Conservation (phyloP, 2,888 invertebrate species). For the Ellobium chinense region DNA sequence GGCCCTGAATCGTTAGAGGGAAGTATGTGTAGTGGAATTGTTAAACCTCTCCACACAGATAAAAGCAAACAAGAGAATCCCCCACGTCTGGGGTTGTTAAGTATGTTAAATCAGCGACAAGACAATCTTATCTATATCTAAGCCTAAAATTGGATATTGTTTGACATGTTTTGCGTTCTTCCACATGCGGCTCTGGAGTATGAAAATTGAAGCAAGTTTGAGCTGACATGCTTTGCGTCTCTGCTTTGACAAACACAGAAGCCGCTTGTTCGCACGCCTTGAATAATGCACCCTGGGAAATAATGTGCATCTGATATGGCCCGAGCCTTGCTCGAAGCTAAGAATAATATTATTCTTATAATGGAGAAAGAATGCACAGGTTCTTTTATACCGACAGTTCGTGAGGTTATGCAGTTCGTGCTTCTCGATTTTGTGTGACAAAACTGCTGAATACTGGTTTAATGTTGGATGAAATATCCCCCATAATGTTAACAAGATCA, state of each 20-base stretch:
- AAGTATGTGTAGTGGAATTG: no score
- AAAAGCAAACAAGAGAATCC: no score
- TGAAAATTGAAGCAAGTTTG: no score
- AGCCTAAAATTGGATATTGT: no score
- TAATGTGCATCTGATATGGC: not conserved
- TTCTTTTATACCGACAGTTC: not conserved
- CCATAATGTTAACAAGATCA: not conserved
- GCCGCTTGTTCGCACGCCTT: not conserved
- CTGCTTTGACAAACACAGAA: not conserved
- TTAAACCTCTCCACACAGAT: no score
- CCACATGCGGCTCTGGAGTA: no score
- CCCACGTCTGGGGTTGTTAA: no score
- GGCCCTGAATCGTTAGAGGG: no score
- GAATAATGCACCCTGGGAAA: not conserved
- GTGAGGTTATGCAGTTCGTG: not conserved
- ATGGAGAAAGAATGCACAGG: not conserved
- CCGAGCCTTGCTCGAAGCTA: not conserved
- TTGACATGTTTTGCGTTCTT: no score
- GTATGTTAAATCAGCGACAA: no score
- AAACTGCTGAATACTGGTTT: not conserved
- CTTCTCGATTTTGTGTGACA: not conserved
- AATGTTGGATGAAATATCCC: not conserved
- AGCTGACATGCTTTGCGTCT: not conserved
- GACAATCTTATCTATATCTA: no score
- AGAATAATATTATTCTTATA: slow-evolving; percentile 2